Evolutionary conservation across 1,140 invertebrate species (phyloP), one percentile per base, ranked within the genome.

Genomic region (Monomorium pharaonis): DNA sequence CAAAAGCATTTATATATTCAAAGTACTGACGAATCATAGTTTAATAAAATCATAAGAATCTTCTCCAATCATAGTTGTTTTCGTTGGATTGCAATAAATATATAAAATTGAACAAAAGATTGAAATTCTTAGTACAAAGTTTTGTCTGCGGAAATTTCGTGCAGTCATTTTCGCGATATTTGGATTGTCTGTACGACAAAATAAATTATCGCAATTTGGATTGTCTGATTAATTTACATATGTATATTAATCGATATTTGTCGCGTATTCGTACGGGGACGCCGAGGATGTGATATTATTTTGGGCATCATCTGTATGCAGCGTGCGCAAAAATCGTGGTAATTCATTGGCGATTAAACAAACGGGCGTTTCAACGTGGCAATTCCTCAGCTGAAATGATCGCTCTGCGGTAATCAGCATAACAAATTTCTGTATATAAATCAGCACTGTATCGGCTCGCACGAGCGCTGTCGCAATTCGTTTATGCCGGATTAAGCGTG

Each of bases 341-440:
- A 49, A 54, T 84, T 67, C 67, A 62, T 84, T 78, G 60, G 49
- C 80, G 69, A 85, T 87, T 75, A 75, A 58, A 56, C 80, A 58
- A 70, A 42, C 14, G 65, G 44, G 18, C 24, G 37, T 30, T 78
- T 51, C 33, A 88, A 37, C 63, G n/a, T 37, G 54, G 67, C 62
- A 21, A 42, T 65, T 84, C 86, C 80, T 88, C 62, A 69, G 84
- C 85, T 84, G 81, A 90, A 90, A 86, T 56, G 83, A 84, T 60
- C 65, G 47, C 70, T 30, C 63, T 37, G 24, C 24, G 62, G 49
- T 86, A 87, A 86, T 84, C 72, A 58, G 80, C 76, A 78, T 88
- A 80, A 67, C 78, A 76, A 86, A 89, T 90, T 76, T 85, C 81
- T 90, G 42, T 84, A 90, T 91, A 87, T 78, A 91, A 90, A 91